A percentile compares a stretch with the other conserved stretches of the same genome.
Evolutionary conservation across 2,888 invertebrate species (phyloP).

Genomic region (Leptinotarsa rubiginosa): DNA sequence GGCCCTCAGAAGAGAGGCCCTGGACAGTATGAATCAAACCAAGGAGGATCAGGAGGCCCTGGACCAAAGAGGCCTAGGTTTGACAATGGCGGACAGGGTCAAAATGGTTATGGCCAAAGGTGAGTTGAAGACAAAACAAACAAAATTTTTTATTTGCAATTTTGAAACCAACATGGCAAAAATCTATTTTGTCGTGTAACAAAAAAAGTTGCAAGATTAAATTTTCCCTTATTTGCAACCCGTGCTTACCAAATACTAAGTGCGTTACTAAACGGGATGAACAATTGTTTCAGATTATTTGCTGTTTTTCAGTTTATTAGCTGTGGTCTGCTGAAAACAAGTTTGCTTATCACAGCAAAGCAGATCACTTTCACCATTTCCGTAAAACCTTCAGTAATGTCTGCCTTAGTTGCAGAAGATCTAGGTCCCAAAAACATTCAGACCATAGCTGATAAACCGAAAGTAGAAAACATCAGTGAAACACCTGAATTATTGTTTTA

Average conservation of each 20-base stretch:
- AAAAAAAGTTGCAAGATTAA: slow-evolving; percentile 42
- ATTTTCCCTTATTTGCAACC: slow-evolving; percentile 49
- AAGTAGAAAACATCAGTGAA: no score
- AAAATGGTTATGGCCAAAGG: slow-evolving; percentile 59
- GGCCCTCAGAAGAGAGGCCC: slow-evolving; percentile 52
- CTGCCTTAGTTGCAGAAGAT: no score
- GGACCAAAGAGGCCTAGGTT: slow-evolving; percentile 58
- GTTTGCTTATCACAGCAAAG: no score
- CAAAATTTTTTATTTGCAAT: slow-evolving; percentile 30
- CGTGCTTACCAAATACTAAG: slow-evolving; percentile 52
- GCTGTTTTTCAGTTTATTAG: background rate
- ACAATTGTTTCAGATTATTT: slow-evolving; percentile 26
- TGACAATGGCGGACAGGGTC: slow-evolving; percentile 52
- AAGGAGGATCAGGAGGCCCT: slow-evolving; percentile 53
- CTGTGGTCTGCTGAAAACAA: no score
- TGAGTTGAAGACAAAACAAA: slow-evolving; percentile 43
- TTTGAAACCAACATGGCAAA: slow-evolving; percentile 9
- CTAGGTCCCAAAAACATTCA: no score
- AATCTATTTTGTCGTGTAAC: slow-evolving; percentile 14
- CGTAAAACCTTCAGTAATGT: no score
- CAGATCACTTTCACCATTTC: no score
- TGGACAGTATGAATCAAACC: slow-evolving; percentile 50
- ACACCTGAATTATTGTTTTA: no score
- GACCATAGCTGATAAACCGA: no score
- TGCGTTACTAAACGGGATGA: slow-evolving; percentile 45